A percentile compares a stretch with the other conserved stretches of the same genome.
Conservation (phyloP, 1,140 invertebrate species). For the Zaprionus taronus region DNA sequence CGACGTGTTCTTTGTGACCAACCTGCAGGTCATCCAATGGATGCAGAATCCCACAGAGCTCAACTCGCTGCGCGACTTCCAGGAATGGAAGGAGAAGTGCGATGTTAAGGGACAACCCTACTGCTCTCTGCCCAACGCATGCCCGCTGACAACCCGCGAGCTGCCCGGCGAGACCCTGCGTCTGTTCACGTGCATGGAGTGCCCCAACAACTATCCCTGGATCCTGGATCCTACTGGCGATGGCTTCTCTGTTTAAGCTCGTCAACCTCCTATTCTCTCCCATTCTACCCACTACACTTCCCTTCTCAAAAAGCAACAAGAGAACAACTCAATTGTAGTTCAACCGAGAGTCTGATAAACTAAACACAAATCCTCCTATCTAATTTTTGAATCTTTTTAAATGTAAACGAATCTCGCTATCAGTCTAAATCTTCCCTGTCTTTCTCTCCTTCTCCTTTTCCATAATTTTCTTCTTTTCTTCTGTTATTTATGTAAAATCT, state of each 20-base stretch:
- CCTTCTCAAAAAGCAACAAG: conserved; percentile 52
- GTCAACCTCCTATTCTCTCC: conserved; percentile 8
- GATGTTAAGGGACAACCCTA: conserved; percentile 96
- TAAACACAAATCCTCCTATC: conserved; percentile 60
- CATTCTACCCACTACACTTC: conserved; percentile 16
- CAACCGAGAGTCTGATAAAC: conserved; percentile 84
- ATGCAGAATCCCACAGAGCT: conserved; percentile 98
- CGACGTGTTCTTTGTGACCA: conserved; percentile 97
- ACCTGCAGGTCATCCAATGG: conserved; percentile 98
- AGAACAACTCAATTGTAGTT: conserved; percentile 81
- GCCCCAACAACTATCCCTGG: conserved; percentile 98
- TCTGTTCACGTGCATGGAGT: conserved; percentile 97
- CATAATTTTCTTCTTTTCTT: conserved; percentile 18
- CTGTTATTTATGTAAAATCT: conserved; percentile 52
- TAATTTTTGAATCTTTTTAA: conserved; percentile 11
- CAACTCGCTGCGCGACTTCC: conserved; percentile 93
- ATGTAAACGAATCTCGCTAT: conserved; percentile 16
- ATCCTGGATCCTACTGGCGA: conserved; percentile 97
- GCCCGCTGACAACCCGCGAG: conserved; percentile 94
- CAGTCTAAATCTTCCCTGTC: conserved; percentile 1
- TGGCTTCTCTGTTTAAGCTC: conserved; percentile 91
- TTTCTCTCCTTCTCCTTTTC: conserved; percentile 1
- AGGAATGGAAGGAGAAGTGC: conserved; percentile 98
- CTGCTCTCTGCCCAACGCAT: conserved; percentile 96
- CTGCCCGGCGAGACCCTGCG: conserved; percentile 95